Percentiles rank a stretch among this genome's conserved stretches.
Conservation (phyloP, 2,888 invertebrate genomes). For the Allolobophora icterica region DNA sequence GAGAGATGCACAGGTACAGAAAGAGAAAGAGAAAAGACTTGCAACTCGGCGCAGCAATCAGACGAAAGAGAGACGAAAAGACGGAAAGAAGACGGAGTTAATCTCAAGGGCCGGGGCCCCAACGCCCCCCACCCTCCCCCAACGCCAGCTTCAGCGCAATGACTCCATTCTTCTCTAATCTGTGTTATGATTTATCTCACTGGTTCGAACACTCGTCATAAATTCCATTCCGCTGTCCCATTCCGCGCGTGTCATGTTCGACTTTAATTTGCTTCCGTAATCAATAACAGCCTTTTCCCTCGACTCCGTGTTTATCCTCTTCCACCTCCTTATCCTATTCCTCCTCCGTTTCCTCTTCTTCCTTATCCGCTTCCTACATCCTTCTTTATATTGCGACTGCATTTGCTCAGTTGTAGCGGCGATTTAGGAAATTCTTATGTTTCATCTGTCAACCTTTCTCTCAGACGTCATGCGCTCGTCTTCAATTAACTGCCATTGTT, state of each 20-base stretch:
- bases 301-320: background rate
- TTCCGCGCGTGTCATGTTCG: conserved; percentile 18
- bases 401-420: background rate
- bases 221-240: conserved; percentile 23
- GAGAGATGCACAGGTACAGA: background rate
- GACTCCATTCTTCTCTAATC: conserved; percentile 11
- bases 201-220: conserved; percentile 27
- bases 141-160: background rate
- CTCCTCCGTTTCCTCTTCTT: background rate
- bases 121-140: background rate
- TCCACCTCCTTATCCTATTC: background rate
- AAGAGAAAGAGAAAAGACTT: background rate
- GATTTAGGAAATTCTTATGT: background rate
- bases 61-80: background rate
- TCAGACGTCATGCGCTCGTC: background rate
- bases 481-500: conserved; percentile 15
- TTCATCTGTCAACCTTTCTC: background rate
- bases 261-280: conserved; percentile 28
- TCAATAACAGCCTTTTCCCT: conserved; percentile 9
- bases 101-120: background rate
- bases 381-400: background rate
- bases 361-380: background rate
- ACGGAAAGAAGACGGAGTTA: conserved; percentile 23
- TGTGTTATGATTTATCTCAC: conserved; percentile 25
- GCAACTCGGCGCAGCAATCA: background rate